Evolutionary conservation across 2,797 vertebrate genomes (phyloP), one percentile per base, ranked within the genome.

Genomic region (Phaenicophaeus curvirostris): DNA sequence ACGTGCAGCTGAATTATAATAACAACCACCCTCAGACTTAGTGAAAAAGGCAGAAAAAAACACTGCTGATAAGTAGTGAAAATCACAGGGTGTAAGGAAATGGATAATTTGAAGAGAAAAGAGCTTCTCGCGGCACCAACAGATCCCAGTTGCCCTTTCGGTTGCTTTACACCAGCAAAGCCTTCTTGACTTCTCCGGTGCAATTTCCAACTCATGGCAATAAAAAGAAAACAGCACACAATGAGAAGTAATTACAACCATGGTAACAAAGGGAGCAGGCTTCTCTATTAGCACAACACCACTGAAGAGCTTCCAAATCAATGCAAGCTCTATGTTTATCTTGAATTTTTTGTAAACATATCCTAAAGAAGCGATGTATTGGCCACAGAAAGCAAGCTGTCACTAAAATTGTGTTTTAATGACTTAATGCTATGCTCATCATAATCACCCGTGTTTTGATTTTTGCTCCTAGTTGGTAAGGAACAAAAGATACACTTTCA

Each of bases 81-180:
- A 96, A 69, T 67, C 76, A 87, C 76, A 92, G 74, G 87, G 79
- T 89, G 42, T 21, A 73, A 71, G 48, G 23, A 78, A 93, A 90
- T 30, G 21, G 44, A 72, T 71, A 37, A 72, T 51, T 72, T 71
- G 21, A 93, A 73, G 78, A 74, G 27, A 55, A 89, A 81, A 92
- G 55, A 68, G 28, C 35, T 75, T 82, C 21, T 90, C 76, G 74
- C 53, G 92, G 85, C 53, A 78, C 71, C 67, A 39, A 68, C 17
- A 88, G 68, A 53, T 91, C n/a, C 58, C 3, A 1, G 50, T 65
- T 83, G 83, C 61, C 63, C 28, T 79, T 41, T 85, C 10, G 30
- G 65, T 63, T 83, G 24, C 39, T 75, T 44, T 62, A 54, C n/a
- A 69, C 6, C 14, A 87, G 37, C 12, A 18, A 0, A 37, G 10